phyloP scores from a whole-genome alignment of 2,888 invertebrate species.

The Opisthograptis luteolata region DNA sequence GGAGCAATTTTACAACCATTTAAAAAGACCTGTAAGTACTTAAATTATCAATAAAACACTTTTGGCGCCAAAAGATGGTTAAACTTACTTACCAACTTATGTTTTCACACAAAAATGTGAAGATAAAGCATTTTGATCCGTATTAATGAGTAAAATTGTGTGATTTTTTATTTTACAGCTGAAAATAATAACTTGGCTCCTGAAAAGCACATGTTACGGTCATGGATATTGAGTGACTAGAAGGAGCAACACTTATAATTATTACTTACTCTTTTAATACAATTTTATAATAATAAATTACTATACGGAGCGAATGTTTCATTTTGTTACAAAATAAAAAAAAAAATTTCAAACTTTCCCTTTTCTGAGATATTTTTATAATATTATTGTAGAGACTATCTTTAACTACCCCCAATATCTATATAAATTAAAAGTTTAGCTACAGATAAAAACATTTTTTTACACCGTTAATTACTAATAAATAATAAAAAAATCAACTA shows the following conservation, averaged over 20 bases:
- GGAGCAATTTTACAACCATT: neutral
- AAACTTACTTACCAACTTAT: conserved; percentile 31
- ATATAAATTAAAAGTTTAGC: too few species aligned
- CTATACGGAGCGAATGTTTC: too few species aligned
- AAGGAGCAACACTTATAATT: neutral
- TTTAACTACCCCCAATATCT: too few species aligned
- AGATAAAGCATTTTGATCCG: conserved; percentile 16
- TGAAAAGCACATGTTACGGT: conserved; percentile 46
- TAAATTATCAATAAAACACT: conserved; percentile 23
- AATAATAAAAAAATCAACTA: too few species aligned
- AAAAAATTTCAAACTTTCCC: too few species aligned
- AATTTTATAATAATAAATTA: too few species aligned
- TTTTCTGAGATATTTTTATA: too few species aligned
- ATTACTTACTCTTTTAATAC: too few species aligned
- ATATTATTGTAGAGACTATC: too few species aligned
- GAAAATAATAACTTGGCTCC: conserved; percentile 19
- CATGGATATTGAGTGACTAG: conserved; percentile 23
- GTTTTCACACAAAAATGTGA: neutral
- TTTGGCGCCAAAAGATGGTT: conserved; percentile 62
- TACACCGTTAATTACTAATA: too few species aligned
- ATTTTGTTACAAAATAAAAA: too few species aligned
- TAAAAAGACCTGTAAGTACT: neutral
- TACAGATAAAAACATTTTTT: too few species aligned
- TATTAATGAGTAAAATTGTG: conserved; percentile 10
- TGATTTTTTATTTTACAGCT: conserved; percentile 1